Evolutionary conservation across 2,888 invertebrate species (phyloP).

Genomic region (Zaprionus bogoriensis): DNA sequence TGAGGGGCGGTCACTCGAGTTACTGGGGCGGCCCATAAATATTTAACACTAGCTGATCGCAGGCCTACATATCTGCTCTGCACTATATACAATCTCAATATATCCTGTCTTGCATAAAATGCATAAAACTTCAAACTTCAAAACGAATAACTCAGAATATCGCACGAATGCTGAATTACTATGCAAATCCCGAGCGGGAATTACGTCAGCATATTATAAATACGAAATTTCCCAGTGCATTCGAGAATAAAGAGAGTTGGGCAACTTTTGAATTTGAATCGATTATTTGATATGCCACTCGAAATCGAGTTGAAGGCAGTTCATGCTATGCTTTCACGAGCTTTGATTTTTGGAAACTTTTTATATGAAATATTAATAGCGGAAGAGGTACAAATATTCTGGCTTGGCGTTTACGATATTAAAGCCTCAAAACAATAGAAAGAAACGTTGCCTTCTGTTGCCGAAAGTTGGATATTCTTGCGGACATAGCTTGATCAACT

Average conservation of each 20-base stretch:
- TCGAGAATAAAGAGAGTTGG: slow-evolving; percentile 23
- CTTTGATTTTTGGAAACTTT: background rate
- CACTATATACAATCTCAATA: slow-evolving; percentile 46
- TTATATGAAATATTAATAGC: slow-evolving; percentile 20
- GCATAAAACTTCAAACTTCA: slow-evolving; percentile 39
- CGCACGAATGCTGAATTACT: slow-evolving; percentile 22
- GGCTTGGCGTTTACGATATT: no score
- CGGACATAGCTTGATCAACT: no score
- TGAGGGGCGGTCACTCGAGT: background rate
- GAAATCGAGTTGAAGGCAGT: slow-evolving; percentile 3
- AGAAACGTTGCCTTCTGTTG: no score
- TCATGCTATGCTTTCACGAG: background rate
- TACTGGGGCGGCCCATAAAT: slow-evolving; percentile 36
- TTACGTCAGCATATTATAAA: slow-evolving; percentile 71
- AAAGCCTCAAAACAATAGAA: no score
- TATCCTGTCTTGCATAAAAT: slow-evolving; percentile 60
- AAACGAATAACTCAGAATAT: slow-evolving; percentile 12
- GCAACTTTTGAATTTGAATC: slow-evolving; percentile 43
- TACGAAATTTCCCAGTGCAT: slow-evolving; percentile 47
- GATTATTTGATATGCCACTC: slow-evolving; percentile 45
- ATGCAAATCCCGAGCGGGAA: slow-evolving; percentile 46
- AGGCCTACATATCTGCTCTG: slow-evolving; percentile 22
- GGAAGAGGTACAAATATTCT: background rate
- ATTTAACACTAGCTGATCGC: slow-evolving; percentile 39
- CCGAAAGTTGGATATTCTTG: no score